Base-by-base conservation (phyloP, 2,888 invertebrate species). In the Cantharis flavilabris region DNA sequence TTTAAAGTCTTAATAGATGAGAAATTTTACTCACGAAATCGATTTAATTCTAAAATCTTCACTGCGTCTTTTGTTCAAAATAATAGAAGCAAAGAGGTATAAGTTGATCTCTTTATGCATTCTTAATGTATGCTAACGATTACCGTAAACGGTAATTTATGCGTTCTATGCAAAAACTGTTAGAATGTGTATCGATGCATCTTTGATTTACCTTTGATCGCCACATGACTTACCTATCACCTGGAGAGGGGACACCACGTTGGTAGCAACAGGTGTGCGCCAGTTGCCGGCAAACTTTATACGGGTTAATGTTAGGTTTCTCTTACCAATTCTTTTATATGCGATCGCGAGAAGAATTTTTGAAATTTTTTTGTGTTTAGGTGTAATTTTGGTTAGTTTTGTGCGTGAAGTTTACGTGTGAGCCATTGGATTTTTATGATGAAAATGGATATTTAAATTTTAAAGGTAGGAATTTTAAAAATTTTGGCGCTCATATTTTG, bases 241-340 rank as follows among this genome's bases (percentile, higher is more conserved):
- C 76, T 71, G 26, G 79, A 78, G 79, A 77, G 82, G 80, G 78
- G 79, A 69, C 65, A 82, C 77, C 83, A 82, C 79, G 82, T 81
- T 82, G 77, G 75, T 80, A 81, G 80, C 83, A 84, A 84, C 84
- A 84, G 84, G 84, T 84, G 84, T 82, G 77, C 79, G 79, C 82
- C 81, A 84, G 84, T 84, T 76, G 81, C 81, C 83, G 83, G 82
- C 79, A 82, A 79, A 81, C 82, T 78, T 78, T 78, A 77, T 67
- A 49, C 72, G 76, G 70, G 77, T 63, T 63, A 49, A 70, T 30
- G 69, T 62, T 67, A 26, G 49, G 49, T 49, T 26, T 67, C 65
- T 67, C 65, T 67, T 73, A 73, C 74, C 67, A 20, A 67, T 73
- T 23, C 20, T 20, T 64, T 67, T 23, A 23, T 67, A 23, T n/a